These are phyloP conservation scores for Allobates femoralis DNA, from an alignment of 2,797 vertebrate species.

Conservation along the genomic window DNA sequence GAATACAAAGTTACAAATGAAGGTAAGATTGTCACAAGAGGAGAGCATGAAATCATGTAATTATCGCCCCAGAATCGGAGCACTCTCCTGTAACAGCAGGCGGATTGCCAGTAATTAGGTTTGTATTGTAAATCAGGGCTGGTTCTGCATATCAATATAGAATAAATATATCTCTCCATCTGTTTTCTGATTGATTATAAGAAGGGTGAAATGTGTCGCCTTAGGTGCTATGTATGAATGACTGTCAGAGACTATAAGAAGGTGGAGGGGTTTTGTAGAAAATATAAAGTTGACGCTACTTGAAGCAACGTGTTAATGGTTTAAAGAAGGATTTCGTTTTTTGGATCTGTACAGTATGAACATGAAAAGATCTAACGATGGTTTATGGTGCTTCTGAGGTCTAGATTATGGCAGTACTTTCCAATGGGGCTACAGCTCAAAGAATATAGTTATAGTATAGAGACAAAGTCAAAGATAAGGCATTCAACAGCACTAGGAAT, in stretches of 20 bases:
- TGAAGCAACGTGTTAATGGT: neutral
- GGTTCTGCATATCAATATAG: constrained; percentile 39
- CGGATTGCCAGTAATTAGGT: constrained; percentile 15
- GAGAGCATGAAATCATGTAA: constrained; percentile 50
- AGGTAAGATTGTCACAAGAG: constrained; percentile 14
- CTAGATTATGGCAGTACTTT: neutral
- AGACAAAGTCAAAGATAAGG: too few species aligned
- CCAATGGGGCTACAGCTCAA: neutral
- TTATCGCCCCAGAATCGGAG: constrained; percentile 30
- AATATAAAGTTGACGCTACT: neutral
- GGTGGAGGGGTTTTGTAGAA: neutral
- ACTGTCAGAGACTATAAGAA: neutral
- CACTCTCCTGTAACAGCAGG: constrained; percentile 42
- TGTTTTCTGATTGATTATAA: constrained; percentile 52
- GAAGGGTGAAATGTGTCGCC: neutral
- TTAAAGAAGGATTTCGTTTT: too few species aligned
- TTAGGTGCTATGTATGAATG: constrained; percentile 8
- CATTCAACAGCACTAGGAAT: too few species aligned
- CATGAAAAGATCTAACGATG: neutral
- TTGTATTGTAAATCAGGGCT: constrained; percentile 51
- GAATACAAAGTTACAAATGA: constrained; percentile 31
- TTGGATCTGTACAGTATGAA: neutral
- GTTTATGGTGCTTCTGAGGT: neutral
- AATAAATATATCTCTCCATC: constrained; percentile 40
- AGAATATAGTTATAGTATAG: neutral